Conservation (phyloP, 2,888 invertebrate genomes). For the Agonopterix arenella region DNA sequence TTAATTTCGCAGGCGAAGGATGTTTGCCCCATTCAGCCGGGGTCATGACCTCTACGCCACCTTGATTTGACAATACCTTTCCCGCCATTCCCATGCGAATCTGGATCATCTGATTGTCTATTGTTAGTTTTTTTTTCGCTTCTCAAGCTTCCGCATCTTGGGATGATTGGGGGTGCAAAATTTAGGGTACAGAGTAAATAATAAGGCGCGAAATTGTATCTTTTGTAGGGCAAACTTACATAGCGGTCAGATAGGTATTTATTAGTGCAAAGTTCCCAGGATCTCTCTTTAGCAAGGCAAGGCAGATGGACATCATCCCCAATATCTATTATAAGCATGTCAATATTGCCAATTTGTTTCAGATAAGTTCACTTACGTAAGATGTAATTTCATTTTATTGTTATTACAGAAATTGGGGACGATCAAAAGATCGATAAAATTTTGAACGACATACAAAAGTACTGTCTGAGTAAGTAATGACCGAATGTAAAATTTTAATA, state of each 20-base stretch:
- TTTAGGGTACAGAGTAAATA: conserved; percentile 14
- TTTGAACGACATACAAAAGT: no score
- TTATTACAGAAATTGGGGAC: neutral
- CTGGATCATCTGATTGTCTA: conserved; percentile 58
- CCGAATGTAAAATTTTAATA: no score
- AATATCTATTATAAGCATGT: no score
- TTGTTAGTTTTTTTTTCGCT: conserved; percentile 48
- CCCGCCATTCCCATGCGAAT: conserved; percentile 54
- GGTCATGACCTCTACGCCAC: conserved; percentile 41
- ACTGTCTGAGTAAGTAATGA: no score
- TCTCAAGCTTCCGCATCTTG: conserved; percentile 37
- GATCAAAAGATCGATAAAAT: neutral
- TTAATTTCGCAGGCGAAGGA: conserved; percentile 12
- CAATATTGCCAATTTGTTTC: no score
- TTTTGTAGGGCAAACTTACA: neutral
- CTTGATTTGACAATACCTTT: conserved; percentile 16
- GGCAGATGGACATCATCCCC: no score
- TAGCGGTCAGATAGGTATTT: neutral
- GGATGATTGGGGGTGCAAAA: conserved; percentile 24
- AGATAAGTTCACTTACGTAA: no score
- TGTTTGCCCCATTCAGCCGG: conserved; percentile 20
- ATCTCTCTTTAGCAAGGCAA: no score
- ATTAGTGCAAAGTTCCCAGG: neutral
- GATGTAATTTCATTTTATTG: no score
- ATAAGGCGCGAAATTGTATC: conserved; percentile 6